phyloP scores from a whole-genome alignment of 2,113 vertebrate genomes.

The Oxyura jamaicensis region DNA sequence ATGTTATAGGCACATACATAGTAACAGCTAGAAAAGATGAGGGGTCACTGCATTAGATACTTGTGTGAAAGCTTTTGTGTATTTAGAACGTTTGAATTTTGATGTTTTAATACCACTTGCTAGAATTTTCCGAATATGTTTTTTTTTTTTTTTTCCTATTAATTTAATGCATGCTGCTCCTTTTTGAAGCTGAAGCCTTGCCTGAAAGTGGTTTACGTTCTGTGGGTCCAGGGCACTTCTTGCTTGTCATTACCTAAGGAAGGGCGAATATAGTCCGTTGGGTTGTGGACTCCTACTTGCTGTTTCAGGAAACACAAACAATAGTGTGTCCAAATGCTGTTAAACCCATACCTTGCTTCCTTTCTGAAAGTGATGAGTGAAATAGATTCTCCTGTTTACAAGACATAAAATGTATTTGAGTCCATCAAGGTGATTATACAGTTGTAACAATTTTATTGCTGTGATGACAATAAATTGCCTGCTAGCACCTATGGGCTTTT shows the following conservation, averaged over 20 bases:
- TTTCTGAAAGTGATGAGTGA: neutral
- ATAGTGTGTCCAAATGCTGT: neutral
- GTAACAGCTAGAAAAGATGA: neutral
- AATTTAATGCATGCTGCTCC: neutral
- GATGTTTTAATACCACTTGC: neutral
- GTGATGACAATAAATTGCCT: neutral
- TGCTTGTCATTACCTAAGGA: too few species aligned
- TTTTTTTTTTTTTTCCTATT: neutral
- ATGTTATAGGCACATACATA: neutral
- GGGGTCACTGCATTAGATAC: fast-evolving
- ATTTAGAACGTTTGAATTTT: neutral
- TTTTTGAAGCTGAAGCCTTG: neutral
- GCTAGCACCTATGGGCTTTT: neutral
- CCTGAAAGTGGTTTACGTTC: too few species aligned
- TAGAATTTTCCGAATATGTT: neutral
- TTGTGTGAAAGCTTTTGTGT: neutral
- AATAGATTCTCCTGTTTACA: neutral
- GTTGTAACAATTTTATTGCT: neutral
- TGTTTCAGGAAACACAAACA: neutral
- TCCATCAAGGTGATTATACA: neutral
- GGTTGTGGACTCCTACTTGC: neutral
- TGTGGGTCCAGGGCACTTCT: neutral
- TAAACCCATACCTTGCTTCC: neutral
- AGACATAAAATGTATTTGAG: neutral
- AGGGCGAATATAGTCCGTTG: neutral